These are phyloP conservation scores for Drepana arcuata DNA, from an alignment of 1,140 invertebrate species.

Conservation along the genomic window DNA sequence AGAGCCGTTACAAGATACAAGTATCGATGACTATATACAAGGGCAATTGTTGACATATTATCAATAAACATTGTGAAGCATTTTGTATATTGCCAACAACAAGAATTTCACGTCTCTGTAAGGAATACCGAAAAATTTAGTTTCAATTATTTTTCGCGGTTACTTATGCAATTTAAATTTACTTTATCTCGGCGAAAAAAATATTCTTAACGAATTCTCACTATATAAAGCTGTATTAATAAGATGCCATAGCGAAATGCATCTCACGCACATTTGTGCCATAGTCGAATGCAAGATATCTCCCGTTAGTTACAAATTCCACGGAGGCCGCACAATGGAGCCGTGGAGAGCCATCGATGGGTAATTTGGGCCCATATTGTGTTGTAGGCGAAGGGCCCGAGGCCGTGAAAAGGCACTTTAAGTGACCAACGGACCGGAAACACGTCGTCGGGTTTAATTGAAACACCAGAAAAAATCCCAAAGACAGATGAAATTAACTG, in stretches of 20 bases:
- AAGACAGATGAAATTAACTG: slow-evolving; percentile 33
- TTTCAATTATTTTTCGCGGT: too few relatives aligned
- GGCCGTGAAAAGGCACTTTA: slow-evolving; percentile 24
- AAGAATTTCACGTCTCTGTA: too few relatives aligned
- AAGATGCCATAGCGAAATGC: slow-evolving; percentile 32
- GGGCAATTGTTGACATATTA: too few relatives aligned
- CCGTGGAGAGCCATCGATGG: slow-evolving; percentile 32
- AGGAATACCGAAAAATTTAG: too few relatives aligned
- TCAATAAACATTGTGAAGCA: too few relatives aligned
- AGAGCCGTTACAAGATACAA: too few relatives aligned
- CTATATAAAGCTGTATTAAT: slow-evolving; percentile 12
- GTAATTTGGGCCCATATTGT: slow-evolving; percentile 47
- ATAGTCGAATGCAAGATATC: slow-evolving; percentile 34
- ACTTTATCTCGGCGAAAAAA: too few relatives aligned
- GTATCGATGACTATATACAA: too few relatives aligned
- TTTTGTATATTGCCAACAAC: too few relatives aligned
- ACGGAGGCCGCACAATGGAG: slow-evolving; percentile 30
- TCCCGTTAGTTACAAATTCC: slow-evolving; percentile 50
- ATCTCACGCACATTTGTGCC: slow-evolving; percentile 31
- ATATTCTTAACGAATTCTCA: too few relatives aligned
- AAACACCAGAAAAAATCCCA: slow-evolving; percentile 35
- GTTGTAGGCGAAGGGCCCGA: slow-evolving; percentile 28
- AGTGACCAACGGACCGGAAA: slow-evolving; percentile 36
- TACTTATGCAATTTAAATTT: too few relatives aligned
- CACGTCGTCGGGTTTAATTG: slow-evolving; percentile 41